Evolutionary conservation across 1,140 invertebrate species (phyloP), one percentile per base, ranked within the genome.

Genomic region (Drosophila sucinea): DNA sequence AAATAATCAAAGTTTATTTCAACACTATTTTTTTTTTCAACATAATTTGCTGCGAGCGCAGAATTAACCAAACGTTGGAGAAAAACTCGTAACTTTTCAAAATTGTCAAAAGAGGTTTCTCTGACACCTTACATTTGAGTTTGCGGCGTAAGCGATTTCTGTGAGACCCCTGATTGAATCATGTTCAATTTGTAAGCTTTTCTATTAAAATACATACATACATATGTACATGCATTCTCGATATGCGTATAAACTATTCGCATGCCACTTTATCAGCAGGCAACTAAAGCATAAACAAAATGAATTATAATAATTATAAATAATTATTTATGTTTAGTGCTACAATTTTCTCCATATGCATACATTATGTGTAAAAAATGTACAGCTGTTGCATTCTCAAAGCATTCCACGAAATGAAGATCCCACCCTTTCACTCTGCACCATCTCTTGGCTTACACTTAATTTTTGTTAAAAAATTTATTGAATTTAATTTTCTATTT

Each of bases 401-500:
- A 40, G 2, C 2, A 41, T n/a, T 11, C 40, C 1, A 51, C 2
- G 5, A 51, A 27, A 51, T 8, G 7, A 2, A 51, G 7, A 51
- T 27, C 44, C 23, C 23, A 5, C 4, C 23, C 23, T 7, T 17
- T 27, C 44, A 51, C 44, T 51, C 2, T 4, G 44, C 44, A 51
- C 23, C 25, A 51, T 27, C 23, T 51, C 5, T 40, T 25, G 61
- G 54, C 17, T 38, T 30, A 27, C 55, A 58, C 41, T 77, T 76
- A 25, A 77, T 70, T 76, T 77, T 74, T 70, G 73, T 77, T 77
- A 62, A 60, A 55, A 58, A 74, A 77, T 84, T 85, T 85, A 74
- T 51, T 80, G 64, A 62, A 81, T 85, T 77, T 85, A 63, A 81
- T 82, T 87, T 89, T 90, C 78, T 85, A 77, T 89, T 90, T 89